Base-by-base conservation (phyloP, 1,140 invertebrate genomes). In the Papilio polyxenes region DNA sequence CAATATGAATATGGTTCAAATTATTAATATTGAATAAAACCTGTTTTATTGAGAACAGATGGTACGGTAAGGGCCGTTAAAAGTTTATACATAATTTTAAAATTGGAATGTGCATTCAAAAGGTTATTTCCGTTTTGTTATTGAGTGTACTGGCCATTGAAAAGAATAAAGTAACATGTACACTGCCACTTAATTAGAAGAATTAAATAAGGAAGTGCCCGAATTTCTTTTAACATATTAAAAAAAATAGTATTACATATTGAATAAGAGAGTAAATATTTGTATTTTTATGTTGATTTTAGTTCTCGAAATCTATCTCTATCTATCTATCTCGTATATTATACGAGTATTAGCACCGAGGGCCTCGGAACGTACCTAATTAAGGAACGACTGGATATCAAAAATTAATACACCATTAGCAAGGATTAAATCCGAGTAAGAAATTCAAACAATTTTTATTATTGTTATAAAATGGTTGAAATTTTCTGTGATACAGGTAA, bases 11-110 rank as follows among this genome's bases (percentile, higher is more conserved):
- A 20, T 23, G 23, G 59, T 62, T 20, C 59, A 62, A 62, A 20
- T 62, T 62, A 23, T 62, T 62, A n/a, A 59, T 20, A 62, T 62
- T 62, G 59, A 62, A 62, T 23, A 62, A 62, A 62, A 62, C 59
- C n/a, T 20, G 5, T 62, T 62, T 20, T 62, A 62, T 62, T 62
- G n/a, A 62, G 59, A 8, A 62, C 59, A 62, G 59, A 56, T 15
- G 53, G n/a, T 20, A 9, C 59, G n/a, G 17, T 20, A 62, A 62
- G 8, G 2, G n/a, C 59, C 59, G n/a, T 62, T 62, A 62, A 51
- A 11, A 62, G 56, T 17, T n/a, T 59, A 8, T 6, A 59, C 56
- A 59, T 20, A 62, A 23, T 20, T 62, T 62, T 62, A 62, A 62
- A 62, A 62, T 62, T 62, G 20, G 59, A 62, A 62, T 62, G 59